Conservation (phyloP, 2,888 invertebrate genomes). For the Pseudococcus viburni region DNA sequence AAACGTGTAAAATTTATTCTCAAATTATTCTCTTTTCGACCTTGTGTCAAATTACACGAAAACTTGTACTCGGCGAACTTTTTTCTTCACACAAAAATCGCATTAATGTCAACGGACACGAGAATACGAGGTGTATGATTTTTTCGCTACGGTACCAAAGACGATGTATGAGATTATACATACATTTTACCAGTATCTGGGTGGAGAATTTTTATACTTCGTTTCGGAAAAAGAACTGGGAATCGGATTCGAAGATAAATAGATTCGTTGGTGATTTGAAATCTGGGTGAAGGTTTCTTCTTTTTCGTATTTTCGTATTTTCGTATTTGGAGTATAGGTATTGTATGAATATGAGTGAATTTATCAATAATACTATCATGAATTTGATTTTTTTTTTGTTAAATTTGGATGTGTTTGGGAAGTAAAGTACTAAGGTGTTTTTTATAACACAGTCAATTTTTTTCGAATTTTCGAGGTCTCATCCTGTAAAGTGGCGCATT, state of each 20-base stretch:
- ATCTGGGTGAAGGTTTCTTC: slow-evolving; percentile 18
- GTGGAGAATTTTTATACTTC: neutral
- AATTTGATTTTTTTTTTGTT: too few relatives aligned
- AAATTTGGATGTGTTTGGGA: too few relatives aligned
- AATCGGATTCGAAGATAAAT: neutral
- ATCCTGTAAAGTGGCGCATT: too few relatives aligned
- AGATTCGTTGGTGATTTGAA: neutral
- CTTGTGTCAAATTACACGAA: neutral
- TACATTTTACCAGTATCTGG: neutral
- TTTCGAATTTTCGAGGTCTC: too few relatives aligned
- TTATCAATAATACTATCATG: too few relatives aligned
- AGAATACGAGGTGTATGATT: neutral
- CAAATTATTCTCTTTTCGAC: neutral
- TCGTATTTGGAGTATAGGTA: too few relatives aligned
- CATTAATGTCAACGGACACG: neutral
- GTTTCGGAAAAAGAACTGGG: neutral
- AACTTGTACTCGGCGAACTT: neutral
- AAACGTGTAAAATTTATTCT: neutral
- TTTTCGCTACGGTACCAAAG: neutral
- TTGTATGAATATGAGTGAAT: neutral
- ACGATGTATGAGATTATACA: neutral
- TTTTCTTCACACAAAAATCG: neutral
- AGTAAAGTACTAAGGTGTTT: too few relatives aligned
- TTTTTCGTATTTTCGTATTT: neutral
- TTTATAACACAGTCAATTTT: too few relatives aligned